Evolutionary conservation across 2,113 vertebrate species (phyloP), one percentile per base, ranked within the genome.

Genomic region (Ariopsis seemanni): DNA sequence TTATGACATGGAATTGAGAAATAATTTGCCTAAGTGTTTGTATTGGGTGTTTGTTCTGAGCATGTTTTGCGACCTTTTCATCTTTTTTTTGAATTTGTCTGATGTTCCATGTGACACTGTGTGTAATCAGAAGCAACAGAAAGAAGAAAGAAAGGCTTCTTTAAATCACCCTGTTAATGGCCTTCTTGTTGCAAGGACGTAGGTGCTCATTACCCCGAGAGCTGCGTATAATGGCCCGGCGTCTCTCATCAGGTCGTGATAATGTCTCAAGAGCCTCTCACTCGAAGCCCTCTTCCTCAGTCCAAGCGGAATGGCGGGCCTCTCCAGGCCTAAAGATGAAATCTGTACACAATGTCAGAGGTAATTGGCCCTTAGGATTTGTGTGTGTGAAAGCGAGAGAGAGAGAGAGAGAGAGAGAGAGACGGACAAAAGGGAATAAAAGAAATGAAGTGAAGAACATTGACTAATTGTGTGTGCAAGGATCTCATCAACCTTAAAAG

Each of bases 331-430:
- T 52, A 88, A 84, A 86, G 75, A 78, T 34, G 84, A 65, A 52
- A 82, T 69, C 84, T 84, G 77, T 77, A 69, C 86, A 89, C 87
- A 89, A 89, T 88, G 88, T 85, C 87, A 63, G 84, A 89, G 84
- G 75, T 91, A 89, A 91, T 89, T 89, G 90, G 84, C 82, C 83
- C 89, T 85, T 85, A 82, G 67, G 18, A n/a, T 34, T 9, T 5
- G 77, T 17, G 60, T 25, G 11, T 3, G 58, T 57, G 62, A 48
- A 48, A 48, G 62, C 48, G 62, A 85, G 52, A 57, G 57, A 65
- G 69, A 82, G 52, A 53, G 65, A 22, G 81, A 63, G 52, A 34
- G 62, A 27, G 18, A 11, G 52, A 65, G 5, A 60, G 22, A 1
- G 53, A 25, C 2, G 7, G 53, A 63, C 74, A 65, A 79, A 30